Base-by-base conservation (phyloP, 2,113 vertebrate genomes). In the Potamarius usumacintae region DNA sequence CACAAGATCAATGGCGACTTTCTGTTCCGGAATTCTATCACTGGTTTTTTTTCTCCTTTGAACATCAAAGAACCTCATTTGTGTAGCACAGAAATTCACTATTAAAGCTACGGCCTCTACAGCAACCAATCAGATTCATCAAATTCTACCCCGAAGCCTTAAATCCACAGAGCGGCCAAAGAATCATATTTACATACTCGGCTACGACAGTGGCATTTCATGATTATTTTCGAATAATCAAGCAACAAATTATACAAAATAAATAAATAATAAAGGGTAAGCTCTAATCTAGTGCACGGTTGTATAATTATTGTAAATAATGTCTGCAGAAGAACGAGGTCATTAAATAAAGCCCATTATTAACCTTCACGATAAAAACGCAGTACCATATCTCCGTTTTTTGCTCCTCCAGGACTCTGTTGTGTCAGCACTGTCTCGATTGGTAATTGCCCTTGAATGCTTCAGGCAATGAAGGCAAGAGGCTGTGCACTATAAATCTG, bases 401-500 rank as follows among this genome's bases (percentile, higher is more conserved):
- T 53, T 87, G 87, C 67, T 72, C 83, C 85, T 76, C 55, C 50
- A 85, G 77, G 85, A 85, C 63, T 87, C 63, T 86, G 77, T 79
- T 71, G 60, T 88, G 88, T 87, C 85, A 91, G 89, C 83, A 86
- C 57, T 60, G 78, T 67, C 87, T 79, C 65, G 76, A 86, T 86
- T 78, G 74, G 76, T 86, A 89, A 90, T 88, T 89, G 87, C 86
- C 88, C 89, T 76, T 72, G 88, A 85, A 88, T 88, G 69, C 86
- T 90, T 82, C 58, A 63, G 83, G 87, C 86, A 86, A 58, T 86
- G 63, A 86, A 55, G 69, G 69, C 74, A 42, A 58, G 25, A 65
- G 88, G 69, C 57, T 57, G 34, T 63, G 62, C 25, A 48, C 79
- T 83, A 72, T 81, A 77, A 85, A 85, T 82, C 81, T 65, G 74